phyloP scores from a whole-genome alignment of 1,140 invertebrate genomes.

The Nebria ingens region DNA sequence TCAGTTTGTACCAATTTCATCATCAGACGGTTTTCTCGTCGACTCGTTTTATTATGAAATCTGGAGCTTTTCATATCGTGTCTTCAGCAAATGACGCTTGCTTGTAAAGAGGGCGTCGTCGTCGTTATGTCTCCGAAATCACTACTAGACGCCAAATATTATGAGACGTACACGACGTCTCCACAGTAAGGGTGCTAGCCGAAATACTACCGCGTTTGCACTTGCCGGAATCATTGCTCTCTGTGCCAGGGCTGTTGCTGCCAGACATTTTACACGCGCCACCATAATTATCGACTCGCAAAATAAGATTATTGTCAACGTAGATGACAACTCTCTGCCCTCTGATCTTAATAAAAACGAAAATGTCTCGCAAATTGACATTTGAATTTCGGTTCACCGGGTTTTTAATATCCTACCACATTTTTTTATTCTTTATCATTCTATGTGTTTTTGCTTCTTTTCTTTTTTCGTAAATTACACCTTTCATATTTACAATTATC shows the following conservation, averaged over 20 bases:
- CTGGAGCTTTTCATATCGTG: not conserved
- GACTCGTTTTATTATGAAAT: slow-evolving; percentile 7
- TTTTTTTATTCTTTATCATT: no score
- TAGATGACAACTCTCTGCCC: no score
- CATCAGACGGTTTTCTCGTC: not conserved
- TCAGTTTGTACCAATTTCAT: slow-evolving; percentile 5
- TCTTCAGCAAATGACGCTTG: slow-evolving; percentile 1
- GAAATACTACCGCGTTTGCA: no score
- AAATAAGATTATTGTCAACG: not conserved
- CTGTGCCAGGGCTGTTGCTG: not conserved
- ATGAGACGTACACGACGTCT: not conserved
- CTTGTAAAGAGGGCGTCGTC: not conserved
- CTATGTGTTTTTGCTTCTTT: no score
- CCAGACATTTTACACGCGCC: not conserved
- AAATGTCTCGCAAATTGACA: no score
- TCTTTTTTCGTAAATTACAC: no score
- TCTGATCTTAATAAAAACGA: no score
- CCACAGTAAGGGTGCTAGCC: no score
- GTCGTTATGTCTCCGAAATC: not conserved
- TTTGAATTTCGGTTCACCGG: no score
- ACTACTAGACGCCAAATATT: not conserved
- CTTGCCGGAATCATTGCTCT: no score
- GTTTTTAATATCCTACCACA: no score
- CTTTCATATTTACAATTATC: no score
- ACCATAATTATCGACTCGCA: not conserved